A percentile compares a stretch with the other conserved stretches of the same genome.
These are phyloP conservation scores for Calidris pygmaea DNA, from an alignment of 2,113 vertebrate species.

Conservation along the genomic window DNA sequence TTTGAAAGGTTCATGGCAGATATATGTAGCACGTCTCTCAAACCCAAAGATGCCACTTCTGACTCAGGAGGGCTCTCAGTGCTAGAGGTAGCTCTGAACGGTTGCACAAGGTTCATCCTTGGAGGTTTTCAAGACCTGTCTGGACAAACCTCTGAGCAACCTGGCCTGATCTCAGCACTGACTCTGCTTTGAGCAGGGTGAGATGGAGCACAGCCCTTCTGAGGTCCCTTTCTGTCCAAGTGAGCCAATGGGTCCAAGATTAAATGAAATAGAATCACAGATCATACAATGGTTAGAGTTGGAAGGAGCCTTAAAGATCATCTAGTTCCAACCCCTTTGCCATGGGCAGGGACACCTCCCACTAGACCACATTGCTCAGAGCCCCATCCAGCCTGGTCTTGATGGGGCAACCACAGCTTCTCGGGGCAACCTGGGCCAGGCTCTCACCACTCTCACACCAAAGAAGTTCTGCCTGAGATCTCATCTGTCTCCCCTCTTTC, in stretches of 20 bases:
- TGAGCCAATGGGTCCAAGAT: background rate
- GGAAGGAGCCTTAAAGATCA: no score
- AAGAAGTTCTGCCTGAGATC: no score
- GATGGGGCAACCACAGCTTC: no score
- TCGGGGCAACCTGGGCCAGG: no score
- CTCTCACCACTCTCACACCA: no score
- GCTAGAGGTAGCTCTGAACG: background rate
- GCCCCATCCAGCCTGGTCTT: no score
- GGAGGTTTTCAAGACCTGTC: background rate
- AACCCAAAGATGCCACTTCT: background rate
- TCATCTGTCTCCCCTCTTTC: no score
- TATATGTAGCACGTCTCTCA: fast-evolving
- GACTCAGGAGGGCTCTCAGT: background rate
- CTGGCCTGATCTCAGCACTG: background rate
- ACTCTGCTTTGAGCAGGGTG: background rate
- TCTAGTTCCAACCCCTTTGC: no score
- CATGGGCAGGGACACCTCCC: no score
- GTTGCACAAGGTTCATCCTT: background rate
- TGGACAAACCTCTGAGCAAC: background rate
- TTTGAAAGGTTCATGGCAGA: background rate
- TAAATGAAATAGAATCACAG: background rate
- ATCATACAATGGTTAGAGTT: no score
- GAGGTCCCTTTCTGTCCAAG: background rate
- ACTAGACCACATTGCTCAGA: no score
- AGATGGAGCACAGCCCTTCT: background rate